Conservation (phyloP, 2,797 vertebrate genomes). For the Alauda arvensis region DNA sequence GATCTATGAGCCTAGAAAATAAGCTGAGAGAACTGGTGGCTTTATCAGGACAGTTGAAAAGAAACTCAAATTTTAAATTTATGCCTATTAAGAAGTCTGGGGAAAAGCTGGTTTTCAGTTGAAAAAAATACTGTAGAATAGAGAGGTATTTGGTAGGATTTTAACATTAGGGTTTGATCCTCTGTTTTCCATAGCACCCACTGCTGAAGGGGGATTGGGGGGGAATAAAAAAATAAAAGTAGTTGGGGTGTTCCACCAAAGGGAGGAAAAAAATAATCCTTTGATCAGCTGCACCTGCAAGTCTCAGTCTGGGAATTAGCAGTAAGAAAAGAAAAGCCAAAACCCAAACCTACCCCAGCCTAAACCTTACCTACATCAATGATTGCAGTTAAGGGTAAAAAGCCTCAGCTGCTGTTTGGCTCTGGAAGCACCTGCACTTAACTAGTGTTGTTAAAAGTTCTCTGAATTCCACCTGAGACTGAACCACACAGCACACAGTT, state of each 20-base stretch:
- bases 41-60: neutral
- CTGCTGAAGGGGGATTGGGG: fast-evolving
- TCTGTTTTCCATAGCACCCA: neutral
- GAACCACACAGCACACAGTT: fast-evolving
- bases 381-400: neutral
- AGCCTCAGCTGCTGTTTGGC: neutral
- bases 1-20: neutral
- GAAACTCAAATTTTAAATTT: neutral
- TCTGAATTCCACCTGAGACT: neutral
- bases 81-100: neutral
- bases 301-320: neutral
- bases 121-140: neutral
- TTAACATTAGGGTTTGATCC: neutral
- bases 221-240: neutral
- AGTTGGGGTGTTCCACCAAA: neutral
- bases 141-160: neutral
- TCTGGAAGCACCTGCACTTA: neutral
- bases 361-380: neutral
- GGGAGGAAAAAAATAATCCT: neutral
- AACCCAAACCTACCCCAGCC: neutral
- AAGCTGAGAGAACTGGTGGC: neutral
- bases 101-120: neutral
- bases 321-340: neutral
- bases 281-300: neutral
- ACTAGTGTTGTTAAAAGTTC: neutral